Conservation (phyloP, 2,797 vertebrate genomes). For the Yasuhikotakia modesta region DNA sequence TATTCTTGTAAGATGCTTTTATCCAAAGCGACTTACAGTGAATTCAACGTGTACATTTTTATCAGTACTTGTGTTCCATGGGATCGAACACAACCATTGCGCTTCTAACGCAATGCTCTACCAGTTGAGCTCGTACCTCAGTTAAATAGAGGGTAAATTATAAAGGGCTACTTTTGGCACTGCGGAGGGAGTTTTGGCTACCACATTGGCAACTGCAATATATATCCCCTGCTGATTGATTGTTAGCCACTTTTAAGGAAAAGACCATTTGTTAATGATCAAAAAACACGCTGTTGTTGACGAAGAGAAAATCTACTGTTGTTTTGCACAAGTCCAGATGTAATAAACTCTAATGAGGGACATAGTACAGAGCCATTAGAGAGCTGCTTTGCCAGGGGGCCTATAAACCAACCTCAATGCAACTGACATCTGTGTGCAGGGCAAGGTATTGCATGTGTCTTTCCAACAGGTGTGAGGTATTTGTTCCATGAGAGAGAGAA, state of each 20-base stretch:
- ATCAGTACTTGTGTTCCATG: no score
- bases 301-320: constrained; percentile 34
- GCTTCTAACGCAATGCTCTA: no score
- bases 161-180: constrained; percentile 3
- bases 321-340: constrained; percentile 37
- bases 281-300: constrained; percentile 28
- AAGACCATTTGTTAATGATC: constrained; percentile 35
- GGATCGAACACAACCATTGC: no score
- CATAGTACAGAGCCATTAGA: constrained; percentile 45
- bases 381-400: constrained; percentile 25
- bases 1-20: no score
- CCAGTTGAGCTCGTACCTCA: not conserved
- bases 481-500: constrained; percentile 1
- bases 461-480: constrained; percentile 41
- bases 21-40: no score
- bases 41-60: no score
- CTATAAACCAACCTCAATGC: constrained; percentile 34
- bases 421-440: constrained; percentile 9
- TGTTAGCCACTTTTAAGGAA: constrained; percentile 19
- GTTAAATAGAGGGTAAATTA: not conserved
- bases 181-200: not conserved
- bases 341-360: constrained; percentile 39
- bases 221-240: constrained; percentile 7
- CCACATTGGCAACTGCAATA: constrained; percentile 1
- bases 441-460: constrained; percentile 16